Evolutionary conservation across 2,113 vertebrate species (phyloP), one percentile per base, ranked within the genome.

Genomic region (Herpetotheres cachinnans): DNA sequence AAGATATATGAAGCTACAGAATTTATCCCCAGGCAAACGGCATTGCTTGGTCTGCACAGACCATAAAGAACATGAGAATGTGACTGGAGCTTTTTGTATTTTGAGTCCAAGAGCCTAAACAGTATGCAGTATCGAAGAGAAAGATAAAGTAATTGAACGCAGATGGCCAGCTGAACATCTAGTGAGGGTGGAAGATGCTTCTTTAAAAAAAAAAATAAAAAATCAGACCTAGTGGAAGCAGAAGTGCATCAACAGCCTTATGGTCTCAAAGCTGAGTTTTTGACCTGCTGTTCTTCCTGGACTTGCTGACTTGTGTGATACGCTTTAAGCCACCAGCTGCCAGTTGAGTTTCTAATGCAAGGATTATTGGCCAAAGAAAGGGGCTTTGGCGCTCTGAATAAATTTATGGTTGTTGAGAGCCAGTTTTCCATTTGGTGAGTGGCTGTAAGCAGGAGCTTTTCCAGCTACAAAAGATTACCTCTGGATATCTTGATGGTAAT

Each of bases 81-180:
- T 92, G 86, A 24, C 80, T 76, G 91, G 49, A 92, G 82, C 83
- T 81, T 82, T 96, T 44, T 76, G 56, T 86, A 0, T 61, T 63
- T 79, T 10, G 63, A 87, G 73, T 71, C 77, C 83, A 56, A 59
- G 91, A 94, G 47, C 80, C 50, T 89, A 42, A 90, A 76, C 54
- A 55, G n/a, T 46, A 15, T 16, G 52, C 62, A 2, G 58, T 5
- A 6, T 46, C 0, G 12, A 32, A 14, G 49, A 69, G 74, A 76
- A 61, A 97, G 96, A 96, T 94, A 90, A 90, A 95, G 49, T 94
- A 92, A 97, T 86, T 79, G 93, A 40, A 36, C 87, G 63, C 96
- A 96, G 95, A 79, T 95, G 94, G 59, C 21, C 70, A 40, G 69
- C 59, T 72, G 80, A 38, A 25, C 2, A 29, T 58, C 73, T 44